Evolutionary conservation across 1,140 invertebrate genomes (phyloP), one percentile per base, ranked within the genome.

Genomic region (Drosophila lacertosa): DNA sequence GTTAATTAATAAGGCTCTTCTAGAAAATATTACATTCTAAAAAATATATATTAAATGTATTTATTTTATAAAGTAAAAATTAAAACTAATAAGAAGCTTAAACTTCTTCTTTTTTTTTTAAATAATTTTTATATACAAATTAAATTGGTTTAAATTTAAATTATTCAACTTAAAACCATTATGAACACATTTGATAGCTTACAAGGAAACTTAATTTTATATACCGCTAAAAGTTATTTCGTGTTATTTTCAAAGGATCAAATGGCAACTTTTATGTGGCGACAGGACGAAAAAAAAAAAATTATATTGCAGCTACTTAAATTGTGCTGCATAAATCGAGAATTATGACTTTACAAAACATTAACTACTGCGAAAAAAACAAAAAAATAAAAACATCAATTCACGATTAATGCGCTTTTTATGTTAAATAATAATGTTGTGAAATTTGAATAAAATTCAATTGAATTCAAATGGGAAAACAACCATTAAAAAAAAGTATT

Each of bases 331-430:
- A 54, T 83, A 84, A 84, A 79, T 57, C 29, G 58, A 37, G 45
- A 76, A 55, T 84, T 79, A 84, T 74, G 76, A 66, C 63, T 47
- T 69, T 63, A 60, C 44, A 83, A 74, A 70, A 68, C 67, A 76
- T 83, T 79, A 78, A 84, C 48, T 26, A 58, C 32, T 54, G 33
- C 22, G n/a, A 53, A 50, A 53, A 50, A 51, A 18, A 42, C 33
- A 44, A 57, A 60, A 60, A 65, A 84, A 65, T 64, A 84, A 75
- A 79, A 29, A 63, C 66, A 80, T 83, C 55, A 80, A 83, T 80
- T 73, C 40, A 22, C 11, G 26, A 59, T 73, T 73, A 73, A 84
- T 80, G 71, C 72, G 40, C 37, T 73, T 83, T 83, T 79, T 80
- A 84, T 83, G 80, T 47, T 63, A 76, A 81, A 67, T 66, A 74